phyloP scores from a whole-genome alignment of 2,113 vertebrate species.

The Hyperopisus bebe region DNA sequence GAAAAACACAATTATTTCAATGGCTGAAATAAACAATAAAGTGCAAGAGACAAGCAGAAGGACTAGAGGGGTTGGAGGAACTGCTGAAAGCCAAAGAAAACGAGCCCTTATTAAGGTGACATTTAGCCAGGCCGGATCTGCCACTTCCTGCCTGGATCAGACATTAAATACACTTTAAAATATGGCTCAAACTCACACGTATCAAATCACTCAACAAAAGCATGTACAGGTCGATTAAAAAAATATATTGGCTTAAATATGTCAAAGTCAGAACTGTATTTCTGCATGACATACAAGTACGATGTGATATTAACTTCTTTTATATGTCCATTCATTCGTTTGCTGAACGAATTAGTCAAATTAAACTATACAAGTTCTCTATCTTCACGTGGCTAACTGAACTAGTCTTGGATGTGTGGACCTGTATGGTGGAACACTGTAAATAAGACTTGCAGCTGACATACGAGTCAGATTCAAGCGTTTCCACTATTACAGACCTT shows the following conservation, averaged over 20 bases:
- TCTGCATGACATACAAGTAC: background rate
- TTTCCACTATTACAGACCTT: background rate
- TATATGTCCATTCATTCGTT: background rate
- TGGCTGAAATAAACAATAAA: slow-evolving; percentile 33
- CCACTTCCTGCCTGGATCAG: background rate
- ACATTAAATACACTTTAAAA: background rate
- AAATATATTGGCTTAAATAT: slow-evolving; percentile 10
- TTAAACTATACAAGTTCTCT: slow-evolving; percentile 5
- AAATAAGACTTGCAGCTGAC: background rate
- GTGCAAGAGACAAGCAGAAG: slow-evolving; percentile 43
- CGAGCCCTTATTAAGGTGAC: background rate
- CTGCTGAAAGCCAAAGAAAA: slow-evolving; percentile 31
- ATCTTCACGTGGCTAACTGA: background rate
- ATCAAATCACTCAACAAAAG: background rate
- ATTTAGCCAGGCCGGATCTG: background rate
- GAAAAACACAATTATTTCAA: background rate
- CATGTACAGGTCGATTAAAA: background rate
- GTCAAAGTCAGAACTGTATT: background rate
- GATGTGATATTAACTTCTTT: background rate
- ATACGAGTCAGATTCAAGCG: background rate
- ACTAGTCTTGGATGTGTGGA: background rate
- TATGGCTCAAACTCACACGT: background rate
- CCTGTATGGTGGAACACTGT: background rate
- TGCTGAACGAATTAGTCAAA: background rate
- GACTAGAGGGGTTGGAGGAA: background rate